These are phyloP conservation scores for Cosmorhoe ocellata DNA, from an alignment of 2,888 invertebrate genomes.

Conservation along the genomic window DNA sequence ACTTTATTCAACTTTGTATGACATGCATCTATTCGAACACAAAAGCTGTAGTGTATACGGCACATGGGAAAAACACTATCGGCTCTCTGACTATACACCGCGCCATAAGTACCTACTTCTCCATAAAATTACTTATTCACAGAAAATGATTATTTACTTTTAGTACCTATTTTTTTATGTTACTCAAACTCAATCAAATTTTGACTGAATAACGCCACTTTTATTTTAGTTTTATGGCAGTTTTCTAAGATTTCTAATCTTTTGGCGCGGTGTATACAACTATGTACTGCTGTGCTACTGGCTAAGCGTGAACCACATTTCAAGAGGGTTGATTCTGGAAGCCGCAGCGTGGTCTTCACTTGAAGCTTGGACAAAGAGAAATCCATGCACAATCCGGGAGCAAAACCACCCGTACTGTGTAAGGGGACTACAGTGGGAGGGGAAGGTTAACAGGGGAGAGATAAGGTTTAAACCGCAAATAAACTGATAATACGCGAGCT, in stretches of 20 bases:
- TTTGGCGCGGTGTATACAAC: slow-evolving; percentile 6
- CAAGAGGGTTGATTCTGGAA: slow-evolving; percentile 80
- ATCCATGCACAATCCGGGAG: slow-evolving; percentile 76
- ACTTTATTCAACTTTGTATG: too few species aligned
- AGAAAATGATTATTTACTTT: too few species aligned
- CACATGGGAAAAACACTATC: slow-evolving; percentile 14
- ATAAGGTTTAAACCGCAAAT: not conserved
- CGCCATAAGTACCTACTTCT: not conserved
- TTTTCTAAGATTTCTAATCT: not conserved
- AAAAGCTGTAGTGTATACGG: not conserved
- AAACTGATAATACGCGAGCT: not conserved
- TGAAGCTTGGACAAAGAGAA: slow-evolving; percentile 54
- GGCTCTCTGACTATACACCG: slow-evolving; percentile 16
- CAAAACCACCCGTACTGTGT: slow-evolving; percentile 60
- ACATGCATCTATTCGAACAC: too few species aligned
- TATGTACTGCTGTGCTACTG: slow-evolving; percentile 24
- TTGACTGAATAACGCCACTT: too few species aligned
- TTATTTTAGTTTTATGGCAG: too few species aligned
- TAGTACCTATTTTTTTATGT: too few species aligned
- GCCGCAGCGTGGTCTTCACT: slow-evolving; percentile 53
- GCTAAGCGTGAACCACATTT: slow-evolving; percentile 62
- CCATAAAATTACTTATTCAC: too few species aligned
- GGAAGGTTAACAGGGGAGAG: not conserved
- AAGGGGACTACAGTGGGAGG: slow-evolving; percentile 44
- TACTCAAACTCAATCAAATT: too few species aligned